phyloP scores from a whole-genome alignment of 2,888 invertebrate genomes.

The Ethmia dodecea region DNA sequence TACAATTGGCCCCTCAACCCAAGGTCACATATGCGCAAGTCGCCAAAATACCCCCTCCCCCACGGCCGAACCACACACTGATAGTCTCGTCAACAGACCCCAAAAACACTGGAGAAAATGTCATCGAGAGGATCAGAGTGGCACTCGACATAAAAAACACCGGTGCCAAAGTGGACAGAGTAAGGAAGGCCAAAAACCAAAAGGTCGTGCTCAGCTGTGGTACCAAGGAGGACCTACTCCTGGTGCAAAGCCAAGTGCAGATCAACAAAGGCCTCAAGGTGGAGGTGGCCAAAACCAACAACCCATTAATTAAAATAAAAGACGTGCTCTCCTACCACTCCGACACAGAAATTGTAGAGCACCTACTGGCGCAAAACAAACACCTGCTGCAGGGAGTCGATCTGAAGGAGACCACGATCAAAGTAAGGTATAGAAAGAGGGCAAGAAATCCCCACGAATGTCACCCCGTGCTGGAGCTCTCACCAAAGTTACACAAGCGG shows the following conservation, averaged over 20 bases:
- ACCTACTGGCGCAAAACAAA: too few species aligned
- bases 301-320: not conserved
- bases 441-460: too few species aligned
- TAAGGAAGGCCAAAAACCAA: conserved; percentile 15
- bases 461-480: too few species aligned
- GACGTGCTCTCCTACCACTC: not conserved
- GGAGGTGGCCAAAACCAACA: conserved; percentile 1
- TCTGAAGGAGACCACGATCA: too few species aligned
- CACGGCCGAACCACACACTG: too few species aligned
- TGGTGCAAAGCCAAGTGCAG: not conserved
- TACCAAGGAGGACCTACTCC: conserved; percentile 3
- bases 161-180: conserved; percentile 8
- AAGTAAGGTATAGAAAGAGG: too few species aligned
- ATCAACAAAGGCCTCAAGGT: not conserved
- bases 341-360: too few species aligned
- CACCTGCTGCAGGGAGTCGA: too few species aligned
- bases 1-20: too few species aligned
- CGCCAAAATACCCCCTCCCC: too few species aligned
- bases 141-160: conserved; percentile 13
- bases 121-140: conserved; percentile 6
- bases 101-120: conserved; percentile 12
- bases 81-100: conserved; percentile 7
- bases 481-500: too few species aligned
- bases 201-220: conserved; percentile 11
- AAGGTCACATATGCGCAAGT: too few species aligned